Evolutionary conservation across 1,140 invertebrate genomes (phyloP).

Genomic region (Drosophila obscura): DNA sequence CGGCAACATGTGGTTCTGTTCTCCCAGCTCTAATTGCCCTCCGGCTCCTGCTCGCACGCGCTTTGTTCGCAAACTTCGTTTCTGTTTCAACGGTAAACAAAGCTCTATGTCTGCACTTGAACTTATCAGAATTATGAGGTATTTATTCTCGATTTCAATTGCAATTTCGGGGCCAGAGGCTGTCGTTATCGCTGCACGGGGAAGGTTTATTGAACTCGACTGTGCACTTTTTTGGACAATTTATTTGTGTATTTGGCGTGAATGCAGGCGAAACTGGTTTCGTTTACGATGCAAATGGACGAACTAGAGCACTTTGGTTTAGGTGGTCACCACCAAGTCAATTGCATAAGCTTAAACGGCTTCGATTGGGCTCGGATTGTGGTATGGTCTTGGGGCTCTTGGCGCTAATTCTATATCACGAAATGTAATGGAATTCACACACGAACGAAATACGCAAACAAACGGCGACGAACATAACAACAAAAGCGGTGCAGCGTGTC

Average conservation of each 20-base stretch:
- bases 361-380: slow-evolving; percentile 19
- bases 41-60: slow-evolving; percentile 22
- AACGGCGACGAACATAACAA: slow-evolving; percentile 34
- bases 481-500: slow-evolving; percentile 18
- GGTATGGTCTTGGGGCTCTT: slow-evolving; percentile 8
- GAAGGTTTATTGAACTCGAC: slow-evolving; percentile 69
- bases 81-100: slow-evolving; percentile 68
- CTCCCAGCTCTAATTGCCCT: slow-evolving; percentile 19
- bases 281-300: slow-evolving; percentile 31
- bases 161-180: slow-evolving; percentile 29
- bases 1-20: slow-evolving; percentile 70
- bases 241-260: slow-evolving; percentile 1
- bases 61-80: slow-evolving; percentile 5
- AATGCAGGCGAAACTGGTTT: slow-evolving; percentile 69
- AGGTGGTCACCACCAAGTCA: slow-evolving; percentile 18
- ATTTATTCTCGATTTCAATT: slow-evolving; percentile 36
- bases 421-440: slow-evolving; percentile 60
- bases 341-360: slow-evolving; percentile 59
- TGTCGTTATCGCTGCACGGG: slow-evolving; percentile 35
- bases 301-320: slow-evolving; percentile 44
- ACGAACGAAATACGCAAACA: slow-evolving; percentile 49
- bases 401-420: slow-evolving; percentile 48
- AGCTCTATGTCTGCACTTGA: slow-evolving; percentile 59
- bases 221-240: slow-evolving; percentile 57
- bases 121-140: slow-evolving; percentile 49